These are phyloP conservation scores for Bellardia bayeri DNA, from an alignment of 2,888 invertebrate species.

Conservation along the genomic window DNA sequence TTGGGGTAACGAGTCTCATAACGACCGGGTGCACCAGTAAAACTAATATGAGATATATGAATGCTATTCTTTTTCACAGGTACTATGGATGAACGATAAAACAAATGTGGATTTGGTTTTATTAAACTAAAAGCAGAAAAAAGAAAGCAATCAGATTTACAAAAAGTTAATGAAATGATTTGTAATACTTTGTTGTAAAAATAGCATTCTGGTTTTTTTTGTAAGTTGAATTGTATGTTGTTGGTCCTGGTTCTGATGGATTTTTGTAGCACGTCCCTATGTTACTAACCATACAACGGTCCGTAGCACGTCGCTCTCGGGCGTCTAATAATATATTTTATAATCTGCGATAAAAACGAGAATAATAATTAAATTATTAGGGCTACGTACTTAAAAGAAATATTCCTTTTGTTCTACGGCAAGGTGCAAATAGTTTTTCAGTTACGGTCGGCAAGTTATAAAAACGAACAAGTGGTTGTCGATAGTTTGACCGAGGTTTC, in stretches of 20 bases:
- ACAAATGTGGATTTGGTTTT: constrained; percentile 43
- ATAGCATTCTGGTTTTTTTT: neutral
- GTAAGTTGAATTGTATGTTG: constrained; percentile 73
- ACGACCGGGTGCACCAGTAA: constrained; percentile 80
- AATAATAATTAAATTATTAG: neutral
- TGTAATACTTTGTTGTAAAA: neutral
- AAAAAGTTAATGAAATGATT: neutral
- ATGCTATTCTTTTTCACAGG: constrained; percentile 73
- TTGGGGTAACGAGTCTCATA: constrained; percentile 77
- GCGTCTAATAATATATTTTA: constrained; percentile 76
- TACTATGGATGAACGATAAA: constrained; percentile 74
- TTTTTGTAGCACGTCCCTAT: constrained; percentile 76
- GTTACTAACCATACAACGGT: constrained; percentile 77
- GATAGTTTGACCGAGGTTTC: neutral
- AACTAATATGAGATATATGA: constrained; percentile 74
- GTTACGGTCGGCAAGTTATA: constrained; percentile 64
- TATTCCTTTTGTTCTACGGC: constrained; percentile 77
- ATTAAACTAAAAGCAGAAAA: constrained; percentile 71
- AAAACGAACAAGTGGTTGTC: constrained; percentile 35
- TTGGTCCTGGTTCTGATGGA: constrained; percentile 79
- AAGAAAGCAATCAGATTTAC: neutral
- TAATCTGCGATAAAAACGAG: neutral
- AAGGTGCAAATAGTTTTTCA: constrained; percentile 74
- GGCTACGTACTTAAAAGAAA: constrained; percentile 77
- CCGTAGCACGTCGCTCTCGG: constrained; percentile 76